Evolutionary conservation across 2,113 vertebrate species (phyloP), one percentile per base, ranked within the genome.

Genomic region (Oncorhynchus kisutch): DNA sequence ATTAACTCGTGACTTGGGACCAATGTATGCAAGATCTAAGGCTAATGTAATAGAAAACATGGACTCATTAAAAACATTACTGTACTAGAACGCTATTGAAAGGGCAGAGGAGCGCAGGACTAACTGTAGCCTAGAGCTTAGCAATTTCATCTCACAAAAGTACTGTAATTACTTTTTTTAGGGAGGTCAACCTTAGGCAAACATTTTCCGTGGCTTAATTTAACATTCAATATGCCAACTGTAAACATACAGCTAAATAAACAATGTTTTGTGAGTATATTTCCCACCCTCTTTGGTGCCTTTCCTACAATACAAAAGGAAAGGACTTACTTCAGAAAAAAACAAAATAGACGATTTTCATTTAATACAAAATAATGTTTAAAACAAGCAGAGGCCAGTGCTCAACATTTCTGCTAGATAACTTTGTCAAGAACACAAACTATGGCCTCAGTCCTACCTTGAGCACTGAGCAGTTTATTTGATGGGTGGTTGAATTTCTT

Each of bases 1-100:
- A 98, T 98, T 77, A 99, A 82, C 74, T 94, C 93, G 77, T 99
- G 98, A 84, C 95, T 97, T 18, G 97, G 96, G 71, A 95, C 96
- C 77, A 93, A 87, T 1, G 82, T 54, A 65, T 92, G 89, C 76
- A 99, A 93, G 29, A 88, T 85, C 98, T 99, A 83, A 24, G n/a
- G 24, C 29, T 80, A 49, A 67, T 31, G 66, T 4, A 31, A 66
- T 27, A 12, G 16, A 60, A 60, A 60, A 60, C 18, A 60, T 7
- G 14, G 14, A 67, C 6, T 67, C 6, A 14, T 27, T 29, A 67
- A 49, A 3, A 27, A 27, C 64, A 34, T 34, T 3, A 14, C 48
- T 14, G 31, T 34, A 12, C 48, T 14, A 49, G 13, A 12, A 49
- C 2, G 13, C 48, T 14, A 49, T 51, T 12, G 2, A 51, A 13